phyloP scores from a whole-genome alignment of 2,888 invertebrate species.

The Neelides folsomi region DNA sequence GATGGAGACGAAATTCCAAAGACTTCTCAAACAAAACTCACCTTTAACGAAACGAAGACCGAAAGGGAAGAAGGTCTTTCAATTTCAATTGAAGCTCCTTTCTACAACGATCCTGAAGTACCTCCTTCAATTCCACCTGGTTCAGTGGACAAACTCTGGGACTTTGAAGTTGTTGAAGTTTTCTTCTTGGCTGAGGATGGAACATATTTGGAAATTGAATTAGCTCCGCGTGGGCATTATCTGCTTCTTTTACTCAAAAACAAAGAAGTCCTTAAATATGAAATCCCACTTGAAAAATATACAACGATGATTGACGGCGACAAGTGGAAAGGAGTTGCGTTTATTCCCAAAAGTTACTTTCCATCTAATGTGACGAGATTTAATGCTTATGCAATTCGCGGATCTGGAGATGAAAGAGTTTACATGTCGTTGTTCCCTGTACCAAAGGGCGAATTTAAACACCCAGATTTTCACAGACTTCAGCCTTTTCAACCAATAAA shows the following conservation, averaged over 20 bases:
- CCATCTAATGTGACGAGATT: constrained; percentile 16
- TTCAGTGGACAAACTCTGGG: constrained; percentile 17
- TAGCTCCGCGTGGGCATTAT: constrained; percentile 24
- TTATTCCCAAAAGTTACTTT: constrained; percentile 19
- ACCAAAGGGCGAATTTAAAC: constrained; percentile 7
- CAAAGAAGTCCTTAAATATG: constrained; percentile 8
- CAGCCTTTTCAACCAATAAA: constrained; percentile 15
- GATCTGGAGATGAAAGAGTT: constrained; percentile 12
- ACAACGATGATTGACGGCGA: neutral
- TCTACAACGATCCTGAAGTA: constrained; percentile 18
- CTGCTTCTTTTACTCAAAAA: constrained; percentile 13
- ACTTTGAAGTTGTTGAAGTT: constrained; percentile 27
- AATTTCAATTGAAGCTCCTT: constrained; percentile 18
- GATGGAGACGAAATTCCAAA: constrained; percentile 7
- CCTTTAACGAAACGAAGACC: neutral
- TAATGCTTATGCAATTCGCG: constrained; percentile 28
- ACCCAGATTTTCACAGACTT: constrained; percentile 22
- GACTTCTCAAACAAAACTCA: constrained; percentile 3
- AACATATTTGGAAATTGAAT: constrained; percentile 23
- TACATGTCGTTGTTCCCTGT: constrained; percentile 26
- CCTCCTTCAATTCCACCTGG: constrained; percentile 8
- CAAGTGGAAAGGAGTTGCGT: constrained; percentile 18
- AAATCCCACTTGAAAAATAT: constrained; percentile 11
- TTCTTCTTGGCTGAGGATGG: constrained; percentile 17
- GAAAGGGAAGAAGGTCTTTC: constrained; percentile 1